phyloP scores from a whole-genome alignment of 2,797 vertebrate species.

The Hirundo rustica region DNA sequence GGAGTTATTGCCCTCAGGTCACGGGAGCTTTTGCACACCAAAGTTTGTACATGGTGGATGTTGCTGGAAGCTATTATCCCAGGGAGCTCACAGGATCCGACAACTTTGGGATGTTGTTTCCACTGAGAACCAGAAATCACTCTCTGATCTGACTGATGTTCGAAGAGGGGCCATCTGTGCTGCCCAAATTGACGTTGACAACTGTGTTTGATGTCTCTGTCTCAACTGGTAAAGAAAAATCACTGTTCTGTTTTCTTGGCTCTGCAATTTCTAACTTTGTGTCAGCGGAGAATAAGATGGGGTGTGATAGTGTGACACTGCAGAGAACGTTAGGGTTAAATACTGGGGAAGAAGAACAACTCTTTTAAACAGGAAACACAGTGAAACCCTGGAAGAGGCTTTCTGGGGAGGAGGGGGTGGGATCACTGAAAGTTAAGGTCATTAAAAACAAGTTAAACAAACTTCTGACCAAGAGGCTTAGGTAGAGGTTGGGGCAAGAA shows the following conservation, averaged over 20 bases:
- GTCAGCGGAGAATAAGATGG: not conserved
- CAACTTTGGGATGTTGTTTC: slow-evolving; percentile 44
- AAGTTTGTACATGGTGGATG: not conserved
- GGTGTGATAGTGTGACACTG: not conserved
- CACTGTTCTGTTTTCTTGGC: not conserved
- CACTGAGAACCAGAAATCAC: slow-evolving; percentile 61
- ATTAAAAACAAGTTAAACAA: slow-evolving; percentile 5
- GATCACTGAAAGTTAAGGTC: not conserved
- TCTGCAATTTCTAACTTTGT: not conserved
- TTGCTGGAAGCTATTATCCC: slow-evolving; percentile 69
- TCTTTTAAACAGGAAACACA: not conserved
- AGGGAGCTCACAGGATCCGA: slow-evolving; percentile 22
- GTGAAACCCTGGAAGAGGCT: not conserved
- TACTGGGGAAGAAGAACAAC: not conserved
- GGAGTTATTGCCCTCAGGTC: slow-evolving; percentile 61
- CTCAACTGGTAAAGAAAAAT: slow-evolving; percentile 3
- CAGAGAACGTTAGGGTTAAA: not conserved
- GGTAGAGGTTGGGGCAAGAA: not conserved
- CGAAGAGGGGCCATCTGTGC: slow-evolving; percentile 26
- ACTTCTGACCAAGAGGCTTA: not conserved
- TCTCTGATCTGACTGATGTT: slow-evolving; percentile 37
- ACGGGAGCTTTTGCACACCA: slow-evolving; percentile 49
- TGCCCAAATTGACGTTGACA: not conserved
- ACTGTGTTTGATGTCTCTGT: slow-evolving; percentile 25
- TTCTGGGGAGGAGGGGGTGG: not conserved